phyloP scores from a whole-genome alignment of 2,797 vertebrate genomes.

The Heteromormyrus szaboi region DNA sequence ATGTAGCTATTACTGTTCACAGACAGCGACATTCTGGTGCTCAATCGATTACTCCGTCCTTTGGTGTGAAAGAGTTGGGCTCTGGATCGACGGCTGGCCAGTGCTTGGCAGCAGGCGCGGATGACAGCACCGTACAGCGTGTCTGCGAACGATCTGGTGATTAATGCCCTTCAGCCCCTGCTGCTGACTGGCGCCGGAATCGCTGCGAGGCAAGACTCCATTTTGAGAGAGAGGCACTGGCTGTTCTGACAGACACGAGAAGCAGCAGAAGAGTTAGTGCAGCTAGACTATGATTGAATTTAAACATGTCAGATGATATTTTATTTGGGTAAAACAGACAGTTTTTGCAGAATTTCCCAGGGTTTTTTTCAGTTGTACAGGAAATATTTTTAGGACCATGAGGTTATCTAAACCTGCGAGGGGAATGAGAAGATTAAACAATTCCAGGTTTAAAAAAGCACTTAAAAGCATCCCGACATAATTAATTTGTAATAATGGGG shows the following conservation, averaged over 20 bases:
- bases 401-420: not conserved
- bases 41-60: slow-evolving; percentile 22
- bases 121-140: slow-evolving; percentile 30
- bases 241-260: not conserved
- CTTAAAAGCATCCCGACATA: not conserved
- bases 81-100: slow-evolving; percentile 26
- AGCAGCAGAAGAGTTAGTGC: not conserved
- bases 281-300: not conserved
- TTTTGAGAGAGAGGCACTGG: slow-evolving; percentile 9
- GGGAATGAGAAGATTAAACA: not conserved
- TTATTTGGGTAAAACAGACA: not conserved
- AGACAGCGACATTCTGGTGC: slow-evolving; percentile 1
- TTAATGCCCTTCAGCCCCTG: slow-evolving; percentile 14
- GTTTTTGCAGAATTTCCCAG: not conserved
- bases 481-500: not conserved
- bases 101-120: slow-evolving; percentile 26
- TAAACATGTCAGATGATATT: not conserved
- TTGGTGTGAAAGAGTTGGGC: slow-evolving; percentile 19
- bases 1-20: not conserved
- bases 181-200: not conserved
- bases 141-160: slow-evolving; percentile 1
- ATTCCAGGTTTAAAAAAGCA: not conserved
- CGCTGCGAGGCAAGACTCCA: slow-evolving; percentile 5
- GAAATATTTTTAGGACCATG: not conserved
- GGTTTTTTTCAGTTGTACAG: not conserved